Evolutionary conservation across 2,888 invertebrate species (phyloP), one percentile per base, ranked within the genome.

Genomic region (Agonopterix heracliana): DNA sequence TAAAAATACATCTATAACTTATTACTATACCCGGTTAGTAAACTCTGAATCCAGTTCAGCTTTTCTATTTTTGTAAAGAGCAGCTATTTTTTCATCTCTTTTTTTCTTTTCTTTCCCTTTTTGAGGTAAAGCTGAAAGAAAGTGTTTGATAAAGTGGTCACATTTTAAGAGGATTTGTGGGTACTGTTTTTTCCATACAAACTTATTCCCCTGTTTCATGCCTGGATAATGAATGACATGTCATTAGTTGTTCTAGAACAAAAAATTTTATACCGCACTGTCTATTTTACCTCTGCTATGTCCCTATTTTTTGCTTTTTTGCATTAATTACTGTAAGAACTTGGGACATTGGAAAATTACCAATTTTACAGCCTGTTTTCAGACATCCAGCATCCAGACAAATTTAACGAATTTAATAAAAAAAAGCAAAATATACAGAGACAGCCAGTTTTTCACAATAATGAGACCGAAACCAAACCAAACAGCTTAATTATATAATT

Each of bases 81-180:
- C 12, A 4, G 41, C 54, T n/a, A 81, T 36, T 1, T 54, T 8
- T 0, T 12, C 5, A 1, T 62, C 50, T 46, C 74, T 69, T 1
- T 50, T 54, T 52, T 68, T 69, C 26, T 26, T 26, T 26, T 5
- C 26, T 26, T 26, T 26, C 26, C 3, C 26, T 26, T 7, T 7
- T 26, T 26, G 26, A 26, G 26, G 10, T 38, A 9, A 38, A n/a
- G 1, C 38, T 38, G 9, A n/a, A n/a, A n/a, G 5, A 38, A n/a
- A 38, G n/a, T n/a, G 3, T 10, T n/a, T 38, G n/a, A 38, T n/a
- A 38, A 38, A 38, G 38, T 38, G 9, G 38, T n/a, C n/a, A 38
- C n/a, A 2, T 9, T n/a, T 10, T 38, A n/a, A 10, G 9, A 35
- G 38, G 38, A 26, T n/a, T n/a, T 35, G 35, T 9, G 9, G 35